Percentiles rank a stretch among this genome's conserved stretches.
phyloP scores from a whole-genome alignment of 2,113 vertebrate genomes.

The Onychorhynchus coronatus region DNA sequence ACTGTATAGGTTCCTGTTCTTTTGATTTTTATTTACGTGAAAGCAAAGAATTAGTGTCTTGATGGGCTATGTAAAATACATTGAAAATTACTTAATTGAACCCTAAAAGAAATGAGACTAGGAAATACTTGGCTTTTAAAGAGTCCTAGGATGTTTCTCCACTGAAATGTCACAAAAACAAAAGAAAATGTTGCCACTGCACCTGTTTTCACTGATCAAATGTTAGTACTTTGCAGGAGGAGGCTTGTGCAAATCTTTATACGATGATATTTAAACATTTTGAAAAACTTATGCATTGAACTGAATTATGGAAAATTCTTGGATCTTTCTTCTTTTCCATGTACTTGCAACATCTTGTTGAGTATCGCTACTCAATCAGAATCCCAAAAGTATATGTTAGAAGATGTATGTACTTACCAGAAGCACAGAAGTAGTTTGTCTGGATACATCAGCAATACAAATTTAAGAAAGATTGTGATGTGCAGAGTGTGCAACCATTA shows the following conservation, averaged over 20 bases:
- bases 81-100: neutral
- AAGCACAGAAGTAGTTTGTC: neutral
- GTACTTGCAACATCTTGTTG: neutral
- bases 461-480: neutral
- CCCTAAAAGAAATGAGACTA: neutral
- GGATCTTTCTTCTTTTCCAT: neutral
- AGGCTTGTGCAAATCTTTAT: neutral
- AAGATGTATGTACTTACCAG: neutral
- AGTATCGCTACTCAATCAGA: neutral
- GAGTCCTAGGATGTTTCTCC: neutral
- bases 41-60: neutral
- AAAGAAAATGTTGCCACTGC: neutral
- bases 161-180: neutral
- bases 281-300: neutral
- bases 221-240: neutral
- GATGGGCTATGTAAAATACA: neutral
- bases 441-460: neutral
- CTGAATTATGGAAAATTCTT: neutral
- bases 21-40: neutral
- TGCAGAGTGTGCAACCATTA: neutral
- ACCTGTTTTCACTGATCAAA: neutral
- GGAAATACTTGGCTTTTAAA: neutral
- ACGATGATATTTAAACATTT: neutral
- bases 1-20: neutral
- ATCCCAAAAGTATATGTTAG: neutral